Evolutionary conservation across 2,888 invertebrate genomes (phyloP).

Genomic region (Mechanitis messenoides): DNA sequence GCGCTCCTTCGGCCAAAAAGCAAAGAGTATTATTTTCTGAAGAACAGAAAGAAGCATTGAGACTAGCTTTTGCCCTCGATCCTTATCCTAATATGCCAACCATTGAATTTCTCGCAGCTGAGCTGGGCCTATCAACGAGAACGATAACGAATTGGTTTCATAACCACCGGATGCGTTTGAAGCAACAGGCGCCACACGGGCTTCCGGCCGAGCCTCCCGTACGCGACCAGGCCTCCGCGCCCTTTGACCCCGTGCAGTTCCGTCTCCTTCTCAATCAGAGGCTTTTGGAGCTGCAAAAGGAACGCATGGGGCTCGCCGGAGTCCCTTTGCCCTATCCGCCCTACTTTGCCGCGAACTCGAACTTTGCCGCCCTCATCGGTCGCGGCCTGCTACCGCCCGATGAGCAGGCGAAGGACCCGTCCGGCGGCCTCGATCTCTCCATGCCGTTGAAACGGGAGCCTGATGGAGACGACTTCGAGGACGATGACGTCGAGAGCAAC

Average conservation of each 20-base stretch:
- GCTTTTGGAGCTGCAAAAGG: conserved; percentile 90
- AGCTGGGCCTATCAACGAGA: conserved; percentile 92
- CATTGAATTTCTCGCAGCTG: conserved; percentile 95
- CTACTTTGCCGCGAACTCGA: conserved; percentile 86
- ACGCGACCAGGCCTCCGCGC: conserved; percentile 83
- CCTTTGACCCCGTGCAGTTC: conserved; percentile 95
- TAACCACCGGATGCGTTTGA: conserved; percentile 98
- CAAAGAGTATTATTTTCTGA: conserved; percentile 98
- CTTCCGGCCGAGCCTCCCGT: conserved; percentile 84
- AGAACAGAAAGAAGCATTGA: conserved; percentile 97
- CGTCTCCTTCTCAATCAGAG: conserved; percentile 91
- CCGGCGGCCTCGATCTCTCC: conserved; percentile 90
- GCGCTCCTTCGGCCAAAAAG: conserved; percentile 92
- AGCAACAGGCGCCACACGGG: conserved; percentile 91
- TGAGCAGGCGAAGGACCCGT: conserved; percentile 82
- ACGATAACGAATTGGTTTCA: conserved; percentile 99
- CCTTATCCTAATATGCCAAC: conserved; percentile 98
- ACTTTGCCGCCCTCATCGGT: conserved; percentile 85
- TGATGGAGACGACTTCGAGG: conserved; percentile 86
- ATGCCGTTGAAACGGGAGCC: conserved; percentile 89
- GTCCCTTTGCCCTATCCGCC: conserved; percentile 86
- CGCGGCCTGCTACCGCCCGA: conserved; percentile 79
- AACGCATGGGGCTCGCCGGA: conserved; percentile 86
- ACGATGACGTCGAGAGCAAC: conserved; percentile 86
- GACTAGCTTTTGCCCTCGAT: conserved; percentile 95